phyloP scores from a whole-genome alignment of 2,113 vertebrate species.

The Passer domesticus region DNA sequence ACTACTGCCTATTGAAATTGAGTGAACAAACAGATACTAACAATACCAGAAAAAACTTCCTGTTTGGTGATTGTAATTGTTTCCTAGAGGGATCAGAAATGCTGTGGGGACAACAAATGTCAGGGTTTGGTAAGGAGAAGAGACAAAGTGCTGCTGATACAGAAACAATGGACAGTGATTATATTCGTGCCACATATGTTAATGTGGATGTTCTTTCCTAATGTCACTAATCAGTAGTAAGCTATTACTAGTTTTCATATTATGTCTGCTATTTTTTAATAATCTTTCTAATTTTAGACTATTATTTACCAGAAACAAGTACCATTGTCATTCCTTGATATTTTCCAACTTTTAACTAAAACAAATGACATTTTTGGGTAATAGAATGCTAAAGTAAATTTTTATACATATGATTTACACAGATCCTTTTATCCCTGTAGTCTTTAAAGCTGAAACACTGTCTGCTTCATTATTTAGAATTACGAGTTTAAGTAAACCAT shows the following conservation, averaged over 20 bases:
- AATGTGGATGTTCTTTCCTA: background rate
- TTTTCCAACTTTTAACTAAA: background rate
- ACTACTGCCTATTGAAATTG: background rate
- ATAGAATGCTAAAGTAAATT: background rate
- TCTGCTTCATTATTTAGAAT: background rate
- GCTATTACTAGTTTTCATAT: background rate
- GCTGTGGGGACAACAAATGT: background rate
- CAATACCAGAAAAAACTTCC: background rate
- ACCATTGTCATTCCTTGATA: background rate
- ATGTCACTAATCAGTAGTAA: background rate
- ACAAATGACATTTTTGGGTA: background rate
- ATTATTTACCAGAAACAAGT: background rate
- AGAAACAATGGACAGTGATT: background rate
- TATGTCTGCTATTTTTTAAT: background rate
- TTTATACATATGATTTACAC: background rate
- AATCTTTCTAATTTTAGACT: background rate
- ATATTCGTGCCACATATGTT: background rate
- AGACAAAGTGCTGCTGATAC: background rate
- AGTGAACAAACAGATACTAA: background rate
- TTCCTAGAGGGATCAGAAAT: background rate
- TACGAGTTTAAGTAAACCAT: background rate
- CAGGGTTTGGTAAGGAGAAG: background rate
- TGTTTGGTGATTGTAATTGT: background rate
- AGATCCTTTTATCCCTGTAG: background rate
- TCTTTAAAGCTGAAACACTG: background rate